Evolutionary conservation across 2,888 invertebrate species (phyloP).

Genomic region (Drosophila ustulata): DNA sequence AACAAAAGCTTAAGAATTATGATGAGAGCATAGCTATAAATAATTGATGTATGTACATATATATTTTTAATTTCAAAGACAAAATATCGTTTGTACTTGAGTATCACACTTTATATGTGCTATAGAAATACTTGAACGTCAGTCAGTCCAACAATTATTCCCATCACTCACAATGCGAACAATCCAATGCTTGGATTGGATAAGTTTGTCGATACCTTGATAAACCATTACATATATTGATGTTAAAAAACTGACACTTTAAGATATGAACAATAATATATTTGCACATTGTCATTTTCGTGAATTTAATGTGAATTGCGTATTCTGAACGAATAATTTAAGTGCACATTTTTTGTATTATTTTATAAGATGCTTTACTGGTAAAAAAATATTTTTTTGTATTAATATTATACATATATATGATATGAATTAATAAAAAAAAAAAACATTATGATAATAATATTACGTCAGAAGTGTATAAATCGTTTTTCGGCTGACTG

Average conservation of each 20-base stretch:
- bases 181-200: too few species aligned
- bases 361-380: slow-evolving; percentile 2
- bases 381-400: background rate
- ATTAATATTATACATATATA: background rate
- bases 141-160: background rate
- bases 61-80: slow-evolving; percentile 4
- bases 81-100: background rate
- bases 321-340: background rate
- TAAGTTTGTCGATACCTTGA: background rate
- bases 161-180: background rate
- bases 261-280: background rate
- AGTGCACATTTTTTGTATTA: slow-evolving; percentile 2
- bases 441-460: background rate
- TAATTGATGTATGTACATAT: slow-evolving; percentile 3
- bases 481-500: slow-evolving; percentile 7
- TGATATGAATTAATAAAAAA: background rate
- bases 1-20: slow-evolving; percentile 10
- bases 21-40: slow-evolving; percentile 8
- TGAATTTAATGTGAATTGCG: background rate
- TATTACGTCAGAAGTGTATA: background rate
- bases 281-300: background rate
- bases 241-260: background rate
- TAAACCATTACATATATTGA: background rate
- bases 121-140: background rate
- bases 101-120: too few species aligned